A percentile compares a stretch with the other conserved stretches of the same genome.
Conservation (phyloP, 2,113 vertebrate species). For the Ctenodactylus gundi region DNA sequence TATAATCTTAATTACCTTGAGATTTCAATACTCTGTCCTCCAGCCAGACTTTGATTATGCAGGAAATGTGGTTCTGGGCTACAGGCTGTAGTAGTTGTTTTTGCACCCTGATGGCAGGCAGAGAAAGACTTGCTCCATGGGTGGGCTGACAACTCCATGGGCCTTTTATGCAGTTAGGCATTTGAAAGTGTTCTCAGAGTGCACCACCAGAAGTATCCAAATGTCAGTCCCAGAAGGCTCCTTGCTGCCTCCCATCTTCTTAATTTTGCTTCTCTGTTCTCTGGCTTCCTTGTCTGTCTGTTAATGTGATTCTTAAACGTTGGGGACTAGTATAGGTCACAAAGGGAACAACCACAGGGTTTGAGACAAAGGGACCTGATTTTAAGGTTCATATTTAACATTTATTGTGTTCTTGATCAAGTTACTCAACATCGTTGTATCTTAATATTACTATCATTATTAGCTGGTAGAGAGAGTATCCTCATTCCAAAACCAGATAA, state of each 20-base stretch:
- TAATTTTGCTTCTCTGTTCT: background rate
- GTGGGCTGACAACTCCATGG: background rate
- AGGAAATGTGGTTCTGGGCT: constrained; percentile 1
- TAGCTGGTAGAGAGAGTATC: background rate
- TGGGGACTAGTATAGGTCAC: background rate
- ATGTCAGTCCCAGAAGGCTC: background rate
- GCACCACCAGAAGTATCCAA: background rate
- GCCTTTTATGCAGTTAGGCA: background rate
- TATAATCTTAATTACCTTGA: constrained; percentile 45
- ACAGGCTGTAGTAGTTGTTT: background rate
- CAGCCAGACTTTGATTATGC: constrained; percentile 13
- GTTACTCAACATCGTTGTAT: background rate
- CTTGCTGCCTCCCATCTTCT: background rate
- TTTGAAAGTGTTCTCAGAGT: background rate
- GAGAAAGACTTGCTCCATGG: background rate
- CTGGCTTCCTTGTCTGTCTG: background rate
- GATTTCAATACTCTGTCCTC: constrained; percentile 38
- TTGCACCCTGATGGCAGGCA: background rate
- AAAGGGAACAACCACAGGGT: background rate
- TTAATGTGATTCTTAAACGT: background rate
- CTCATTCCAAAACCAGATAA: background rate
- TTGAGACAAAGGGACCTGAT: background rate
- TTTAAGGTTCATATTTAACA: background rate
- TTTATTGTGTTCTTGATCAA: background rate
- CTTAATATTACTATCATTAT: background rate